Percentiles rank a stretch among this genome's conserved stretches.
Conservation (phyloP, 2,797 vertebrate genomes). For the Xenentodon cancila region DNA sequence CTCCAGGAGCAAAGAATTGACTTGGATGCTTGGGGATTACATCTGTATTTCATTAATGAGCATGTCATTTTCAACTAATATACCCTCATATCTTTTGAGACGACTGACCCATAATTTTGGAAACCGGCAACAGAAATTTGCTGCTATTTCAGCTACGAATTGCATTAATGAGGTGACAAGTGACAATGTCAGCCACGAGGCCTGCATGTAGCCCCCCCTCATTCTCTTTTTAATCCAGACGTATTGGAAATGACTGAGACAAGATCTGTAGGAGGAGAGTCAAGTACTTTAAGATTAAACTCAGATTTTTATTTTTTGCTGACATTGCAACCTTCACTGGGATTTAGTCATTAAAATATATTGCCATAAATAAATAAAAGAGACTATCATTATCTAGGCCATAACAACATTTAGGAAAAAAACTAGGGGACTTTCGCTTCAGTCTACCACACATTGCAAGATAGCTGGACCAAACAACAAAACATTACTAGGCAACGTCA, state of each 20-base stretch:
- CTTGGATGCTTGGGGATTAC: background rate
- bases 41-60: background rate
- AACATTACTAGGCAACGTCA: slow-evolving; percentile 22
- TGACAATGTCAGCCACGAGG: too few species aligned
- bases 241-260: background rate
- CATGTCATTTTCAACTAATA: slow-evolving; percentile 6
- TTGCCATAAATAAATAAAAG: background rate
- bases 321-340: too few species aligned
- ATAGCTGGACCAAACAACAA: background rate
- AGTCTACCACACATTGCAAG: slow-evolving; percentile 1
- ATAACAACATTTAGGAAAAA: background rate
- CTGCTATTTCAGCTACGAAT: background rate
- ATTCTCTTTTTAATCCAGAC: too few species aligned
- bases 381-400: background rate
- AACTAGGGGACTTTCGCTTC: too few species aligned
- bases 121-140: background rate
- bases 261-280: background rate
- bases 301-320: background rate
- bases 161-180: background rate
- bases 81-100: background rate
- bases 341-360: background rate
- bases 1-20: background rate
- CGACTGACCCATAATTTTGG: background rate
- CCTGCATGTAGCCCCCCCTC: too few species aligned
- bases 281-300: background rate